A percentile compares a stretch with the other conserved stretches of the same genome.
phyloP scores from a whole-genome alignment of 1,140 invertebrate species.

The Vanessa atalanta region DNA sequence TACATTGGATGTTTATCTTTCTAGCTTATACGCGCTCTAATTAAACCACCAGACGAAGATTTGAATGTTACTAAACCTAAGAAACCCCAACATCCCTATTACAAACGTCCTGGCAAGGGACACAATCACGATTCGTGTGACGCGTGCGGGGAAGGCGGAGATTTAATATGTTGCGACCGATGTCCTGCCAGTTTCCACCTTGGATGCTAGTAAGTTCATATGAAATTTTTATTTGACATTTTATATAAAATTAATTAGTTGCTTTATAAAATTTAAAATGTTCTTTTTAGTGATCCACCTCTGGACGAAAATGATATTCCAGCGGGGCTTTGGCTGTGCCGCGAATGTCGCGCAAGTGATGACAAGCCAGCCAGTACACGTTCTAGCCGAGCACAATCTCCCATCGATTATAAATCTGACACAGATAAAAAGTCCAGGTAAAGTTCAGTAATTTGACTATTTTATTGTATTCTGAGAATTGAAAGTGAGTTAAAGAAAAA shows the following conservation, averaged over 20 bases:
- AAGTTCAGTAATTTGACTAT: not conserved
- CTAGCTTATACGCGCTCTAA: constrained; percentile 93
- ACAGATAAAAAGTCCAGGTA: constrained; percentile 69
- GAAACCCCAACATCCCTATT: constrained; percentile 89
- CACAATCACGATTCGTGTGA: constrained; percentile 97
- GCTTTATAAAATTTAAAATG: not conserved
- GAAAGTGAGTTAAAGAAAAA: not conserved
- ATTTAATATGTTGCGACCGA: constrained; percentile 96
- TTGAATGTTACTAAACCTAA: constrained; percentile 84
- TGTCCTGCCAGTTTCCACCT: constrained; percentile 97
- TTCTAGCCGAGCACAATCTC: constrained; percentile 67
- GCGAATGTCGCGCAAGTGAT: constrained; percentile 85
- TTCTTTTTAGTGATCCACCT: constrained; percentile 89
- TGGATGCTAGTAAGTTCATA: constrained; percentile 91
- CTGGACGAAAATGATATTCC: constrained; percentile 93
- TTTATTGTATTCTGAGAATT: too few relatives aligned
- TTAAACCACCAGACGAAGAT: constrained; percentile 91
- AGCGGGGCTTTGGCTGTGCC: constrained; percentile 94
- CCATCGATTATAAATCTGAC: constrained; percentile 61
- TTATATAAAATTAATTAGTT: not conserved
- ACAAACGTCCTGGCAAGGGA: constrained; percentile 91
- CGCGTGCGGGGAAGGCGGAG: constrained; percentile 94
- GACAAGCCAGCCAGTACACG: constrained; percentile 62
- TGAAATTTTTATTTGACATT: not conserved
- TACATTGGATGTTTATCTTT: constrained; percentile 27